Conservation (phyloP, 1,140 invertebrate species). For the Orchestia grillus region DNA sequence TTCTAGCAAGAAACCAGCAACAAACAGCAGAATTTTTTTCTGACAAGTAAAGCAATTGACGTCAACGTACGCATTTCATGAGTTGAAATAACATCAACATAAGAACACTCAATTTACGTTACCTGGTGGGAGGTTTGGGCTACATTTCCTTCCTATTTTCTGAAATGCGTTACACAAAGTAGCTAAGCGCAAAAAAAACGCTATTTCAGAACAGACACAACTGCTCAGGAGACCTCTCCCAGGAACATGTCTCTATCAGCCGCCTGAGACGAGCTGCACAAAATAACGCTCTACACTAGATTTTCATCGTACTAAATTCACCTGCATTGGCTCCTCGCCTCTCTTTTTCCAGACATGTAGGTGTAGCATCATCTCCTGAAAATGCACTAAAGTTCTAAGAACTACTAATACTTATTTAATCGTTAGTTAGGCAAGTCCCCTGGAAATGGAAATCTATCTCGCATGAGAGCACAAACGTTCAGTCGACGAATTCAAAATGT, state of each 20-base stretch:
- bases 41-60: background rate
- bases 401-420: background rate
- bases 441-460: background rate
- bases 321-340: background rate
- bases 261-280: background rate
- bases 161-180: background rate
- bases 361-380: background rate
- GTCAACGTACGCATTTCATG: background rate
- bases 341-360: background rate
- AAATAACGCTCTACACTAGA: background rate
- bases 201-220: background rate
- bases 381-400: background rate
- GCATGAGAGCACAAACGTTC: background rate
- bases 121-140: background rate
- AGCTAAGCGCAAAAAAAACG: background rate
- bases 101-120: background rate
- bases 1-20: background rate
- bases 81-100: background rate
- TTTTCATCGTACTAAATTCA: background rate
- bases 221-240: too few species aligned
- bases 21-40: background rate
- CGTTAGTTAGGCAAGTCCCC: background rate
- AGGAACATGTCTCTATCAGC: background rate
- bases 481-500: background rate
- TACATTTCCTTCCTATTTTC: background rate